Percentiles rank a stretch among this genome's conserved stretches.
Evolutionary conservation across 2,888 invertebrate genomes (phyloP).

Genomic region (Lycocerus yunnanus): DNA sequence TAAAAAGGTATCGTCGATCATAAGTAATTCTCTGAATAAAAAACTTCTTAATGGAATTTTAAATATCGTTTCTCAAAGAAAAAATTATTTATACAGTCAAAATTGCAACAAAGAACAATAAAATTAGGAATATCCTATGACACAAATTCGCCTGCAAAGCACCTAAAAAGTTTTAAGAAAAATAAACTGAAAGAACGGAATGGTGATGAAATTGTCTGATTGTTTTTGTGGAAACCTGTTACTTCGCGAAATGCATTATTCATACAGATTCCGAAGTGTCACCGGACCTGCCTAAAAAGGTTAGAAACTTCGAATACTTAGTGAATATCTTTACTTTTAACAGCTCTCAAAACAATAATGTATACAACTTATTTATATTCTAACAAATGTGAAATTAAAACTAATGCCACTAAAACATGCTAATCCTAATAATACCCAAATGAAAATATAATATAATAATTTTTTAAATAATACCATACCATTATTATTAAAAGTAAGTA

Average conservation of each 20-base stretch:
- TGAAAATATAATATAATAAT: not conserved
- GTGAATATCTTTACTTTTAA: slow-evolving; percentile 15
- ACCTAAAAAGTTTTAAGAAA: slow-evolving; percentile 13
- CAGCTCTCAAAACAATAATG: not conserved
- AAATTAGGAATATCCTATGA: not conserved
- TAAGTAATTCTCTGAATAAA: not conserved
- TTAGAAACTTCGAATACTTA: slow-evolving; percentile 29
- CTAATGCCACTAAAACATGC: not conserved
- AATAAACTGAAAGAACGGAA: slow-evolving; percentile 16
- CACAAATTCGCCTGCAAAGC: slow-evolving; percentile 11
- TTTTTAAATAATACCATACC: no score
- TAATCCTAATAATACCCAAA: not conserved
- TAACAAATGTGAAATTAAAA: not conserved
- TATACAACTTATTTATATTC: not conserved
- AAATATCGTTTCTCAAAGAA: not conserved
- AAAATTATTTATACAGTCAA: not conserved
- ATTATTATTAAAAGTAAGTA: not conserved
- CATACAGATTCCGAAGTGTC: slow-evolving; percentile 34
- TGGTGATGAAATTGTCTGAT: slow-evolving; percentile 26
- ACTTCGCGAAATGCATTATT: slow-evolving; percentile 37
- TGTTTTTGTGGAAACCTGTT: slow-evolving; percentile 39
- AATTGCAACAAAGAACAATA: not conserved
- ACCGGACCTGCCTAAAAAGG: slow-evolving; percentile 34
- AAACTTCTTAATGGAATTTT: not conserved
- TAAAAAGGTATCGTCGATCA: not conserved